Base-by-base conservation (phyloP, 2,797 vertebrate species). In the Prunella strophiata region DNA sequence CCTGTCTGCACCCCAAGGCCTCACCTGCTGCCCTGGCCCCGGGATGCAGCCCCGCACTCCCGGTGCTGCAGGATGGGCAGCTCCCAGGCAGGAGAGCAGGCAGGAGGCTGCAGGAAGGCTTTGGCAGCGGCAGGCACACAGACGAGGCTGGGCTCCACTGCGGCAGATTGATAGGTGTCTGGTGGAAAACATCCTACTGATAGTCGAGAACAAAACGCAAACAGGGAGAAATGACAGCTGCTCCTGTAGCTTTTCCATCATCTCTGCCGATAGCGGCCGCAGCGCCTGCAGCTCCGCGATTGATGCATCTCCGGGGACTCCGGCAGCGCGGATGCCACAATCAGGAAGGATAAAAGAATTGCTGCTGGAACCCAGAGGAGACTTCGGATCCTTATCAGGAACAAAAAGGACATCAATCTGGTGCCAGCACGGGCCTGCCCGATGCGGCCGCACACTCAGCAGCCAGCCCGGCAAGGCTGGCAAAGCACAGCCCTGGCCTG, bases 201-300 rank as follows among this genome's bases (percentile, higher is more conserved):
- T 97, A 96, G 96, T 77, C 0, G 19, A 57, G 96, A 95, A 97
- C 96, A 96, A 97, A 97, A 94, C 2, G 30, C 90, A 96, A 97
- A 96, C 96, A 96, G 87, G 95, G 77, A 94, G 96, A 93, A 97
- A 96, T 97, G 97, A 97, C 97, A 97, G 95, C 95, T 94, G 80
- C 36, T 97, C 70, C 96, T 97, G 93, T 96, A 96, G 96, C 93
- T 96, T 91, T 97, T 97, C 96, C 91, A 96, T 96, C 96, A 97
- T 95, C 87, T 76, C 77, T 72, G 92, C 93, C 47, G 92, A 97
- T 95, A 97, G 96, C 93, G 89, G 93, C 93, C 76, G 2, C 47
- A 52, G 83, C 16, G 96, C 94, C 92, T 96, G 92, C 93, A 96
- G 94, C 89, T 85, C 52, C 2, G 8, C 93, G 55, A 97, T 92